phyloP scores from a whole-genome alignment of 2,888 invertebrate genomes.

The Aphodius granarius region DNA sequence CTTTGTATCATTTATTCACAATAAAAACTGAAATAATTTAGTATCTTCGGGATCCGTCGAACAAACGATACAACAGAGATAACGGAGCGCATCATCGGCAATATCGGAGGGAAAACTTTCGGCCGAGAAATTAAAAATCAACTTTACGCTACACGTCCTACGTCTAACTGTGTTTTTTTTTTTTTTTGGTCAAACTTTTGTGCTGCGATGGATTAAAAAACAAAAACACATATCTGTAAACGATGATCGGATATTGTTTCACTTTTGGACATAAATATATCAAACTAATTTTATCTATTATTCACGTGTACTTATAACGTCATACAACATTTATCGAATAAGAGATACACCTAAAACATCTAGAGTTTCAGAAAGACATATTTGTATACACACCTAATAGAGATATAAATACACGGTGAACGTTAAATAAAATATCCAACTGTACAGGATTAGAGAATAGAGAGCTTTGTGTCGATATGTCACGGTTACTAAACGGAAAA shows the following conservation, averaged over 20 bases:
- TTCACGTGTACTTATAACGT: not conserved
- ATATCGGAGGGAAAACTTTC: not conserved
- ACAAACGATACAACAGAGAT: not conserved
- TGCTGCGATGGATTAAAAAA: not conserved
- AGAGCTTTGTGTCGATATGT: not conserved
- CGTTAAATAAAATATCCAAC: not conserved
- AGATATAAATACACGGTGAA: not conserved
- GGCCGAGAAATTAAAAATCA: not conserved
- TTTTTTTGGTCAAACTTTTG: not conserved
- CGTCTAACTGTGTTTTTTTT: not conserved
- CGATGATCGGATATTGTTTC: not conserved
- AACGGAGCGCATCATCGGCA: not conserved
- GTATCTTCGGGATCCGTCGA: not conserved
- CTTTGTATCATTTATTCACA: not conserved
- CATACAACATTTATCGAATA: not conserved
- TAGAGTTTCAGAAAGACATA: not conserved
- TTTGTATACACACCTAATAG: not conserved
- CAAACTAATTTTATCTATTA: not conserved
- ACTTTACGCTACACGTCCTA: not conserved
- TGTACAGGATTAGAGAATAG: not conserved
- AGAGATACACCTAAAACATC: not conserved
- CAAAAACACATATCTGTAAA: not conserved
- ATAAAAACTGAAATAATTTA: not conserved
- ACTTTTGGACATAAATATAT: not conserved
- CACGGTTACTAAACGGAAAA: not conserved